Conservation (phyloP, 2,113 vertebrate species). For the Dicaeum eximium region DNA sequence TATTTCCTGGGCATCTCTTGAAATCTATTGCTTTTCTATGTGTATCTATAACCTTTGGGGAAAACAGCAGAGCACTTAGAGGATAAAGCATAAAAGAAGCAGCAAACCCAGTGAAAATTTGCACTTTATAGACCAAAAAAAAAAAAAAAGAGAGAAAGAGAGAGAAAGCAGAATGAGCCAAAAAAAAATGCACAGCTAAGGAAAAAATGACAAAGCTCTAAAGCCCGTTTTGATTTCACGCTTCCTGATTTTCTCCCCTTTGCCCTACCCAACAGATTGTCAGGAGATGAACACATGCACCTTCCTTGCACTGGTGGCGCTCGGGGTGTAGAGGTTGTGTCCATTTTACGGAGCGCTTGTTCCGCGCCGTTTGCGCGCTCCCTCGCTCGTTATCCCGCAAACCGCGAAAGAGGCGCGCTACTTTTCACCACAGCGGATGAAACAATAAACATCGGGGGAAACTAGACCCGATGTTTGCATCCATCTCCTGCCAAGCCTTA, state of each 20-base stretch:
- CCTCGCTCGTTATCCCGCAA: background rate
- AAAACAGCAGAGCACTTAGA: constrained; percentile 67
- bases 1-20: constrained; percentile 61
- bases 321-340: background rate
- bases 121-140: background rate
- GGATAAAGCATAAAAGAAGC: constrained; percentile 59
- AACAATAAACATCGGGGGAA: constrained; percentile 1
- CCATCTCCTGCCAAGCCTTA: background rate
- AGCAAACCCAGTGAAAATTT: constrained; percentile 53
- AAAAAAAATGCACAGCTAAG: constrained; percentile 33
- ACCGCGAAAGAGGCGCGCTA: background rate
- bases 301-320: background rate
- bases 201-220: background rate
- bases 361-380: background rate
- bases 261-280: background rate
- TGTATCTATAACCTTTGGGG: constrained; percentile 65
- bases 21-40: constrained; percentile 65
- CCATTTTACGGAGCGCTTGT: background rate
- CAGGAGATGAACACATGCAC: background rate
- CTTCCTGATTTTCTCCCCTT: constrained; percentile 24
- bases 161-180: background rate
- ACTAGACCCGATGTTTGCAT: background rate
- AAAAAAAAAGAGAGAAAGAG: background rate
- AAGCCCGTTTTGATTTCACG: constrained; percentile 17
- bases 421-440: background rate